phyloP scores from a whole-genome alignment of 2,113 vertebrate genomes.

The Bungarus multicinctus region DNA sequence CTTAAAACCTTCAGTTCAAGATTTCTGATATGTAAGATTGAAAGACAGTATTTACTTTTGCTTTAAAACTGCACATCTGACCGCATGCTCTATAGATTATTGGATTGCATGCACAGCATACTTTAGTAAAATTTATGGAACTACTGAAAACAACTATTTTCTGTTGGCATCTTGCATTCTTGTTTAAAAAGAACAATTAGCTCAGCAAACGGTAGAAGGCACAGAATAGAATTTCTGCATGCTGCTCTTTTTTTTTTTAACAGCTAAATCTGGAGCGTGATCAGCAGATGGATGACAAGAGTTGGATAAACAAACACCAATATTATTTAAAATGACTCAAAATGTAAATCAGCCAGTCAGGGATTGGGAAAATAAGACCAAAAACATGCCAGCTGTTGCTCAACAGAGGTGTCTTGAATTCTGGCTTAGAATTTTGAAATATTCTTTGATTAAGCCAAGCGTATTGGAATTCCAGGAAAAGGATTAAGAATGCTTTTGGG shows the following conservation, averaged over 20 bases:
- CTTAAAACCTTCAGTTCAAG: neutral
- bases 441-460: neutral
- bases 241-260: neutral
- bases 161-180: neutral
- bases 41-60: neutral
- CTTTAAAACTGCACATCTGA: neutral
- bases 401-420: neutral
- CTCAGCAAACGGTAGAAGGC: neutral
- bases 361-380: neutral
- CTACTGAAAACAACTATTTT: neutral
- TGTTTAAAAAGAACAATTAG: neutral
- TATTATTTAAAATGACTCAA: neutral
- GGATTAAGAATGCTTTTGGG: neutral
- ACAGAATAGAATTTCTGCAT: slow-evolving; percentile 9
- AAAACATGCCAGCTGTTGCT: neutral
- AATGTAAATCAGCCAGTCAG: neutral
- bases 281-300: slow-evolving; percentile 6
- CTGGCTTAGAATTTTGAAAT: neutral
- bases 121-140: neutral
- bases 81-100: neutral
- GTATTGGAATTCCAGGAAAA: neutral
- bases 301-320: neutral
- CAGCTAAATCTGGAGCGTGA: neutral
- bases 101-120: neutral
- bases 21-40: neutral